Conservation (phyloP, 92 coral and sea anemone species). For the Epizoanthus scotinus region DNA sequence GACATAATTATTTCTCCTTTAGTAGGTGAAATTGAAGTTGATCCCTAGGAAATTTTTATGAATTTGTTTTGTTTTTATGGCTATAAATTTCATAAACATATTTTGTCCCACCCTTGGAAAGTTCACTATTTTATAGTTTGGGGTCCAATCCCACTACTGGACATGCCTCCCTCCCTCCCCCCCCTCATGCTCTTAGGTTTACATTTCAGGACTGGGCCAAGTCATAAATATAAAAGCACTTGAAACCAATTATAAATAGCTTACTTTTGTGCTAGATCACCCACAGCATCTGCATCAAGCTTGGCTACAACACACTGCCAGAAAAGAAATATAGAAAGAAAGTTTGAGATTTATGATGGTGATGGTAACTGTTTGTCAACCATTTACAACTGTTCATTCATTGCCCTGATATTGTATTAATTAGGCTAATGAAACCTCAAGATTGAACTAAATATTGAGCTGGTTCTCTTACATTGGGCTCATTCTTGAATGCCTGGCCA, state of each 20-base stretch:
- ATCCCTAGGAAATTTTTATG: too few species aligned
- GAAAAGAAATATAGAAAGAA: background rate
- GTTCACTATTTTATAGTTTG: too few species aligned
- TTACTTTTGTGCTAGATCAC: slow-evolving; percentile 73
- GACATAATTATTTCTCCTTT: too few species aligned
- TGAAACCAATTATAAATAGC: slow-evolving; percentile 24
- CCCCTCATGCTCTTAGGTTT: background rate
- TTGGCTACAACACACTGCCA: slow-evolving; percentile 93
- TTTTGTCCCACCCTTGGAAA: too few species aligned
- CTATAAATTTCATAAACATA: too few species aligned
- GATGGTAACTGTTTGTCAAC: too few species aligned
- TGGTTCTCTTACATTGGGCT: slow-evolving; percentile 68
- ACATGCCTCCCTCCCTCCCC: too few species aligned
- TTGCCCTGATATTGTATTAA: background rate
- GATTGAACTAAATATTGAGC: background rate
- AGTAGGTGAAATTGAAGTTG: too few species aligned
- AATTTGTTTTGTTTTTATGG: too few species aligned
- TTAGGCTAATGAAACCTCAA: background rate
- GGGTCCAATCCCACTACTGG: too few species aligned
- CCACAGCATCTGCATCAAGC: slow-evolving; percentile 86
- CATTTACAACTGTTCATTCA: background rate
- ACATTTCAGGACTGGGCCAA: background rate
- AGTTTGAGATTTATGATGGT: background rate
- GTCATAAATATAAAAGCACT: background rate
- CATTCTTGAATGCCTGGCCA: slow-evolving; percentile 84